Base-by-base conservation (phyloP, 2,888 invertebrate species). In the Tetramorium bicarinatum region DNA sequence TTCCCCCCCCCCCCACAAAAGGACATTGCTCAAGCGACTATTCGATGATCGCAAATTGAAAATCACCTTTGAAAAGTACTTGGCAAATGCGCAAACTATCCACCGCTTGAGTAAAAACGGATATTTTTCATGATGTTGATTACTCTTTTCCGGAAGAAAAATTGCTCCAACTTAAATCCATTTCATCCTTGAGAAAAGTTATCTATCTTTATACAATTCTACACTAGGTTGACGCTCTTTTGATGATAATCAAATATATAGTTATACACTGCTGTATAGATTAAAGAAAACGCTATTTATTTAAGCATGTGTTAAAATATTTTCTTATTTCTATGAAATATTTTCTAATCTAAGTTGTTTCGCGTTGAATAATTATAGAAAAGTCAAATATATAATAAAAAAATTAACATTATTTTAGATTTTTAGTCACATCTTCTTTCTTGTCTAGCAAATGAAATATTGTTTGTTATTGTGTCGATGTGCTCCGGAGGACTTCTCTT, bases 41-140 rank as follows among this genome's bases (percentile, higher is more conserved):
- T 76, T 49, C 3, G 66, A 67, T 18, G 18, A 29, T 67, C 44
- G 56, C 67, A 6, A 56, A 77, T 25, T 77, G 54, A 67, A 66
- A 77, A 66, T 66, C 66, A 54, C 8, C 52, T 56, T 56, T 15
- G n/a, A 56, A 34, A 52, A 77, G 62, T 62, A 54, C 41, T 29
- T 21, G 54, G 34, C 9, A 44, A 67, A 77, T 29, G 49, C 18
- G 66, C 54, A 44, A 54, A 77, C 29, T 18, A 56, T 56, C 64
- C n/a, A 13, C 6, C 15, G 29, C 44, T 74, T 44, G 29, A 49
- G 15, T 59, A 13, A 52, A 75, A 75, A 61, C 25, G 18, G 13
- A 44, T 29, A 61, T 74, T 74, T 74, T 61, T 56, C 29, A 59
- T n/a, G 15, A 25, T 25, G 74, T 59, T 74, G 74, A 74, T 74